phyloP scores from a whole-genome alignment of 2,113 vertebrate genomes.

The Phalacrocorax aristotelis region DNA sequence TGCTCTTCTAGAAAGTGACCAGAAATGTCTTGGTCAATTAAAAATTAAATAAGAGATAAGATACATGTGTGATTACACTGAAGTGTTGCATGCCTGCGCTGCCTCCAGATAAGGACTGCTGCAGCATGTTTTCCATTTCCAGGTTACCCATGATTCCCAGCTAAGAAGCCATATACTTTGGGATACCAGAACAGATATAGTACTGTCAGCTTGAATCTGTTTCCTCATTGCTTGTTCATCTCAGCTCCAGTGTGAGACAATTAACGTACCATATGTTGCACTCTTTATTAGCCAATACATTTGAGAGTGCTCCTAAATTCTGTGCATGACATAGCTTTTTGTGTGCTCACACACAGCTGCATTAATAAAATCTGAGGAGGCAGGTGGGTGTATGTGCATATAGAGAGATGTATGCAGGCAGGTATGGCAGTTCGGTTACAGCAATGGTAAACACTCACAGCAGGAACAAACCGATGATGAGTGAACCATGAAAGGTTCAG shows the following conservation, averaged over 20 bases:
- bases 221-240: neutral
- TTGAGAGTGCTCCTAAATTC: neutral
- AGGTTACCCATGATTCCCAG: neutral
- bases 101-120: neutral
- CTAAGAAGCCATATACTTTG: neutral
- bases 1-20: neutral
- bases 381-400: neutral
- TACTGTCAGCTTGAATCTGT: neutral
- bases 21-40: neutral
- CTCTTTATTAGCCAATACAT: neutral
- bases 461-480: neutral
- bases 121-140: neutral
- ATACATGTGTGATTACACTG: neutral
- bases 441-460: constrained; percentile 2
- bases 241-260: neutral
- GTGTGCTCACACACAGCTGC: neutral
- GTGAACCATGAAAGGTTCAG: neutral
- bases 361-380: neutral
- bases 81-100: accelerated
- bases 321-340: neutral
- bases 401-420: neutral
- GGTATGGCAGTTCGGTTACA: neutral
- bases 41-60: neutral
- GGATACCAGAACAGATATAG: neutral
- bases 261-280: neutral